Evolutionary conservation across 2,113 vertebrate genomes (phyloP).

Genomic region (Casuarius casuarius): DNA sequence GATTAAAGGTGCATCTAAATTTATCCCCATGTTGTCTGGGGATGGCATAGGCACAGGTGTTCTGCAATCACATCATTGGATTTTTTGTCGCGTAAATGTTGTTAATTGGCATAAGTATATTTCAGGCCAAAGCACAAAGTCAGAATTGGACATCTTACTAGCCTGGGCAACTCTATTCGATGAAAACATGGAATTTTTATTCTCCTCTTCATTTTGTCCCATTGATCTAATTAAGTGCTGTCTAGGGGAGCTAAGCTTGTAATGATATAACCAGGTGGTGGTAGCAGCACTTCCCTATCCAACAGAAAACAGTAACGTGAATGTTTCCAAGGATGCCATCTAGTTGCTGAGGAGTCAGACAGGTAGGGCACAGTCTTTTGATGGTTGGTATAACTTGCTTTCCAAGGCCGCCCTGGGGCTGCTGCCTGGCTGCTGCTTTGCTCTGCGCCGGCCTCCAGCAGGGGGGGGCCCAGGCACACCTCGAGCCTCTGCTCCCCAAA

Average conservation of each 20-base stretch:
- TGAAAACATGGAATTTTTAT: not conserved
- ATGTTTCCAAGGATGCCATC: not conserved
- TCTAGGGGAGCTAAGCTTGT: not conserved
- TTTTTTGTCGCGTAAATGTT: not conserved
- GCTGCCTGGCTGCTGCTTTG: not conserved
- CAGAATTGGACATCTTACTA: not conserved
- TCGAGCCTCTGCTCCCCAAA: no score
- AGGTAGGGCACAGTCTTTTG: not conserved
- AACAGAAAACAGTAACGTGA: rapidly evolving
- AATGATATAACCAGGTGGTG: rapidly evolving
- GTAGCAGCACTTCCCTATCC: not conserved
- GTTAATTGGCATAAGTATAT: not conserved
- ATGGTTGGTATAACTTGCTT: not conserved
- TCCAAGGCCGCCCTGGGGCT: not conserved
- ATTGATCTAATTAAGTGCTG: not conserved
- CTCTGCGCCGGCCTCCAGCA: no score
- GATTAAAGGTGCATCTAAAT: slow-evolving; percentile 10
- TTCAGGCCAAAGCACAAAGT: not conserved
- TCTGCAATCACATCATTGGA: not conserved
- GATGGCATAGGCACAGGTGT: not conserved
- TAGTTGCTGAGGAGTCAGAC: not conserved
- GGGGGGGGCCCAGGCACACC: not conserved
- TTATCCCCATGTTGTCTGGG: not conserved
- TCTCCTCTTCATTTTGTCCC: not conserved
- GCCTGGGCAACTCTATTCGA: rapidly evolving